Evolutionary conservation across 92 coral and sea anemone genomes (phyloP), one percentile per base, ranked within the genome.

Genomic region (Blastomussa wellsi): DNA sequence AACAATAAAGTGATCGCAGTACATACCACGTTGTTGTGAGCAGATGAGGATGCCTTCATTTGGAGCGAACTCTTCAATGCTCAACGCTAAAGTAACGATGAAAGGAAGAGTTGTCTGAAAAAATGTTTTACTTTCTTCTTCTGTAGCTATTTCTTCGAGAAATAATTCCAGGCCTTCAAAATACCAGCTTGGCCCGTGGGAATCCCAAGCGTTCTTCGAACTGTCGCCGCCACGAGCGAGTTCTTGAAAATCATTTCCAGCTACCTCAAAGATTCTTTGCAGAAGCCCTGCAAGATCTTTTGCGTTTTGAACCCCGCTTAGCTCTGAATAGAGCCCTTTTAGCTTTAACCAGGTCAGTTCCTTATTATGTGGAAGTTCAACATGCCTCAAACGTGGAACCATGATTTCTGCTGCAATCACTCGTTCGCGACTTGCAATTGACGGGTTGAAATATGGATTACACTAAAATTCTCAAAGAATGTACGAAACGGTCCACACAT

Each of bases 81-180:
- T 84, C 82, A 91, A 88, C 15, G 98, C 97, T 12, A 90, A 72
- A 77, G 48, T 71, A 14, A 87, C 87, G 33, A 93, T 79, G 65
- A 86, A 87, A 14, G 97, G 97, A 52, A 95, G 93, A 80, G 78
- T 74, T 35, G 76, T 41, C 29, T 79, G 39, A 29, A 90, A 85
- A 76, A 95, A 95, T 10, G 47, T 80, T 52, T 59, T 71, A 42
- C 60, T 95, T 70, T 91, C 97, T 55, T 72, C 36, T 3, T n/a
- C 73, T n/a, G 84, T 53, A 1, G 92, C 93, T 0, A 91, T 81
- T 32, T 86, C 72, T 3, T 93, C 95, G 3, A 95, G 72, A 88
- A 93, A 95, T 77, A 78, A 62, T 38, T 67, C 76, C 86, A 95
- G 53, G 16, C 98, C 98, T 72, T 84, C 64, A 83, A 95, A 95